These are phyloP conservation scores for Okamejei kenojei DNA, from an alignment of 2,797 vertebrate species.

Conservation along the genomic window DNA sequence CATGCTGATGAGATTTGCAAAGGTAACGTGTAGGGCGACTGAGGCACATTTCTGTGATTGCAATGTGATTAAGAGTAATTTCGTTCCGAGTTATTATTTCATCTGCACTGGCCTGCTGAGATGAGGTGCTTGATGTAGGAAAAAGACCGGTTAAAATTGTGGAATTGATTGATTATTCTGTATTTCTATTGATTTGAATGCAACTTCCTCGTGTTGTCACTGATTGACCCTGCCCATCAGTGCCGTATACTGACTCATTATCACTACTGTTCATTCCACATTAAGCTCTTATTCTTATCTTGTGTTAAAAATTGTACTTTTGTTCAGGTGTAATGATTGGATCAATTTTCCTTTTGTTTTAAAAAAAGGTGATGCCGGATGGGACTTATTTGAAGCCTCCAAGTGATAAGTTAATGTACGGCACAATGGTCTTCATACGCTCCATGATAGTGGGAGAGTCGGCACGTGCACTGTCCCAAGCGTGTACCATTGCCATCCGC, in stretches of 20 bases:
- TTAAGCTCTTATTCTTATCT: background rate
- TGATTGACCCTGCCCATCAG: background rate
- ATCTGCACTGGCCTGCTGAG: background rate
- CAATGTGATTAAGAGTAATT: too few species aligned
- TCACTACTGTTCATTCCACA: background rate
- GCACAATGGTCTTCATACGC: slow-evolving; percentile 96
- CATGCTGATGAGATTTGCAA: slow-evolving; percentile 95
- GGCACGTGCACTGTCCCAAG: slow-evolving; percentile 64
- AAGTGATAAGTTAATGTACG: slow-evolving; percentile 88
- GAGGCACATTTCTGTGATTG: background rate
- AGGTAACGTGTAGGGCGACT: slow-evolving; percentile 58
- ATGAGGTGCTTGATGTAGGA: background rate
- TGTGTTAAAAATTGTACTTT: background rate
- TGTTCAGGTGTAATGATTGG: background rate
- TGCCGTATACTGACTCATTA: background rate
- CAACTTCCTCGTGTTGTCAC: background rate
- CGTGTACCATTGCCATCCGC: slow-evolving; percentile 87
- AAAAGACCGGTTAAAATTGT: background rate
- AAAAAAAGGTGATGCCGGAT: slow-evolving; percentile 82
- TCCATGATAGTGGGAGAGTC: slow-evolving; percentile 80
- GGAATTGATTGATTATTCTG: background rate
- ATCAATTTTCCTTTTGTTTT: background rate
- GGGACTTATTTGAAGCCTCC: slow-evolving; percentile 85
- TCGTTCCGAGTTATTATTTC: too few species aligned
- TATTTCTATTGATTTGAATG: background rate